Percentiles rank a stretch among this genome's conserved stretches.
Conservation (phyloP, 2,113 vertebrate species). For the Mus spicilegus region DNA sequence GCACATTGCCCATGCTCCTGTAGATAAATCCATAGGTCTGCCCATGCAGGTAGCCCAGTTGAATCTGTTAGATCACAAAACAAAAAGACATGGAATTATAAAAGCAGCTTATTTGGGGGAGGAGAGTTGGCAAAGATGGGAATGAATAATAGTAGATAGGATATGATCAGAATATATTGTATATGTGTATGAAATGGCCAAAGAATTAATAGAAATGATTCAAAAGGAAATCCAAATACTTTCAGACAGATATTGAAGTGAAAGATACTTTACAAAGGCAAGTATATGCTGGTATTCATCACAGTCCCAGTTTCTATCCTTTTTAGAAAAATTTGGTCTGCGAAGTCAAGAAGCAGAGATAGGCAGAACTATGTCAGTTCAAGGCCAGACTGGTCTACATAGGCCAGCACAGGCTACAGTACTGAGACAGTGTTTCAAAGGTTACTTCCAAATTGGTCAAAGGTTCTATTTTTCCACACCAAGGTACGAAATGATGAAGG, state of each 20-base stretch:
- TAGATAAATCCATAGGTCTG: neutral
- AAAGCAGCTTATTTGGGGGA: neutral
- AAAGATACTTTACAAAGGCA: neutral
- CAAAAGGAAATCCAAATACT: slow-evolving; percentile 23
- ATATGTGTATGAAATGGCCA: neutral
- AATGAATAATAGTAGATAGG: neutral
- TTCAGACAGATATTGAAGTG: slow-evolving; percentile 6
- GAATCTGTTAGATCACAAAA: neutral
- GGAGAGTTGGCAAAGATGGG: neutral
- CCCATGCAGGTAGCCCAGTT: neutral
- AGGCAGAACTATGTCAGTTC: neutral
- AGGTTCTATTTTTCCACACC: slow-evolving; percentile 47
- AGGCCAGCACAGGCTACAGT: neutral
- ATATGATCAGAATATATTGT: neutral
- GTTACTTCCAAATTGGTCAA: neutral
- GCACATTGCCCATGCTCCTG: neutral
- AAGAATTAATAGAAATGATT: neutral
- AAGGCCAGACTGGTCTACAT: too few relatives aligned
- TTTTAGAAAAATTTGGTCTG: neutral
- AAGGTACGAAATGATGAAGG: slow-evolving; percentile 99
- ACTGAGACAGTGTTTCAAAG: neutral
- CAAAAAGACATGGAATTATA: neutral
- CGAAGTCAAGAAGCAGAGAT: neutral
- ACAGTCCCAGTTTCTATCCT: neutral
- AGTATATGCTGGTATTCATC: neutral